Evolutionary conservation across 1,140 invertebrate species (phyloP).

Genomic region (Planococcus citri): DNA sequence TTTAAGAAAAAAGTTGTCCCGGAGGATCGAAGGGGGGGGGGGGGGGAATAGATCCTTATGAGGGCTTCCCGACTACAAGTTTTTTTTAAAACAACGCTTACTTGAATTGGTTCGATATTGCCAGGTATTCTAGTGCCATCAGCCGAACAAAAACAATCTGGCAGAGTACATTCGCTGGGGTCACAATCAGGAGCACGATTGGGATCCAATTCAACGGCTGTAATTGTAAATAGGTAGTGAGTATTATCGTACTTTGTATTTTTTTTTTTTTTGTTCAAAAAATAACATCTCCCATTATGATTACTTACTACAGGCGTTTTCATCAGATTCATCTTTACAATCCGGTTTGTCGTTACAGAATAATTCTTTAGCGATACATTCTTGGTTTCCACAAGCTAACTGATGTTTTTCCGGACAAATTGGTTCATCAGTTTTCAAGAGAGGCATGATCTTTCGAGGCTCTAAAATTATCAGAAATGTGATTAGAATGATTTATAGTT

Average conservation of each 20-base stretch:
- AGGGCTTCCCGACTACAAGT: neutral
- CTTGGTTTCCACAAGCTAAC: constrained; percentile 76
- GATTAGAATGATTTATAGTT: too few species aligned
- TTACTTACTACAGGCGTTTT: constrained; percentile 87
- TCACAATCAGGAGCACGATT: constrained; percentile 84
- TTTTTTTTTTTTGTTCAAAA: neutral
- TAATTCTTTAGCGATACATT: constrained; percentile 77
- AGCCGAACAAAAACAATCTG: constrained; percentile 87
- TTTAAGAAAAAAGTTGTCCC: too few species aligned
- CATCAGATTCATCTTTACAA: constrained; percentile 88
- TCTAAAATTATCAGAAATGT: constrained; percentile 41
- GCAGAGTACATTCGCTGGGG: constrained; percentile 71
- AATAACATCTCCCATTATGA: too few species aligned
- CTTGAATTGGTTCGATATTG: constrained; percentile 59
- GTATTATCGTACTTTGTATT: constrained; percentile 22
- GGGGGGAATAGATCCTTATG: neutral
- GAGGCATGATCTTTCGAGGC: constrained; percentile 72
- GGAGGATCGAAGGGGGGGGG: neutral
- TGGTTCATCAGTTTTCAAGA: constrained; percentile 81
- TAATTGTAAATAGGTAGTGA: constrained; percentile 25
- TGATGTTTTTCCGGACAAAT: constrained; percentile 75
- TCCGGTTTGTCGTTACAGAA: constrained; percentile 87
- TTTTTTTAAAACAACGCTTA: constrained; percentile 21
- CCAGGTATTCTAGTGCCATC: constrained; percentile 83
- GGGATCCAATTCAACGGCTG: constrained; percentile 75